Evolutionary conservation across 92 coral and sea anemone genomes (phyloP).

Genomic region (Phenganax marumi): DNA sequence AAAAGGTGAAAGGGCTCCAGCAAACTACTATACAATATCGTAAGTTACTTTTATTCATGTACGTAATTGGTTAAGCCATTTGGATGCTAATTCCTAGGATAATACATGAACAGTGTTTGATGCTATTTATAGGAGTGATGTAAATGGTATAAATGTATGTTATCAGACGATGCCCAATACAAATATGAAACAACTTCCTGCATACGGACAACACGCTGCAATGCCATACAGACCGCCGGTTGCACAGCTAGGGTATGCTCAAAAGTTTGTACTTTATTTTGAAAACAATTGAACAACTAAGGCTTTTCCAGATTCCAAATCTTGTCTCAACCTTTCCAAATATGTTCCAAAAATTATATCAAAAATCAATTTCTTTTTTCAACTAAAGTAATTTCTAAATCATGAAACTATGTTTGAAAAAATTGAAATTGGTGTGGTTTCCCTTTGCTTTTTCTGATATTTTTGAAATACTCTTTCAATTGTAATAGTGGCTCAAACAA

Average conservation of each 20-base stretch:
- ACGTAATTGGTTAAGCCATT: background rate
- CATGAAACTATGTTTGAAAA: too few species aligned
- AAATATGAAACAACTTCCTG: background rate
- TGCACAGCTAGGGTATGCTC: slow-evolving; percentile 39
- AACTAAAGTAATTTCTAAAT: too few species aligned
- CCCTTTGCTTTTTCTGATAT: too few species aligned
- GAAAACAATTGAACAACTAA: too few species aligned
- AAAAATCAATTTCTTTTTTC: too few species aligned
- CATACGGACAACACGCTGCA: slow-evolving; percentile 26
- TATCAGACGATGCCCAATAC: slow-evolving; percentile 55
- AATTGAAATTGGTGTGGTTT: too few species aligned
- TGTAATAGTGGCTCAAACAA: too few species aligned
- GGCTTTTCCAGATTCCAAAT: too few species aligned
- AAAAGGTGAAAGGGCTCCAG: slow-evolving; percentile 78
- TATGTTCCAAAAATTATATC: too few species aligned
- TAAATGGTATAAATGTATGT: slow-evolving; percentile 77
- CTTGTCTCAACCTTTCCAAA: too few species aligned
- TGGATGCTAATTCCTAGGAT: background rate
- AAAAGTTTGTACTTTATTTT: background rate
- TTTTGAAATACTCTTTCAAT: too few species aligned
- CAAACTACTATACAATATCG: slow-evolving; percentile 77
- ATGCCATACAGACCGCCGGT: slow-evolving; percentile 62
- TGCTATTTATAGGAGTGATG: slow-evolving; percentile 70
- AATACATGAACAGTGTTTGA: background rate
- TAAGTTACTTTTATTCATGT: slow-evolving; percentile 47